A percentile compares a stretch with the other conserved stretches of the same genome.
phyloP scores from a whole-genome alignment of 2,797 vertebrate genomes.

The Cheirogaleus major region DNA sequence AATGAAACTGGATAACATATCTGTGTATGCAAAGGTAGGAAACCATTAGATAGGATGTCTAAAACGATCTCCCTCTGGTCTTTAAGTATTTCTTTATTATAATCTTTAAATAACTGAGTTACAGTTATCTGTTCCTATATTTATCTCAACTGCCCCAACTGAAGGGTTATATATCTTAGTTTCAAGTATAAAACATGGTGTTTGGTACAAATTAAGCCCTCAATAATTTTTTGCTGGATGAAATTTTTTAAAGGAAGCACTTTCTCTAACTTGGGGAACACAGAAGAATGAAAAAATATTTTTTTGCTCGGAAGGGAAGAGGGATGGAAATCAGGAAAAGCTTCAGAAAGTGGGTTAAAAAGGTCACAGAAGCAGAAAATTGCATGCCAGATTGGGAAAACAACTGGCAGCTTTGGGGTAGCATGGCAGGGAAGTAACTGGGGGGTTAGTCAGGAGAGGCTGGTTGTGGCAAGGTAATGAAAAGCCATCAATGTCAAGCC shows the following conservation, averaged over 20 bases:
- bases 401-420: neutral
- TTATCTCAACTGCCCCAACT: neutral
- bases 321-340: neutral
- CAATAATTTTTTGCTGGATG: slow-evolving; percentile 33
- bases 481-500: neutral
- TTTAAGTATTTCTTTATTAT: slow-evolving; percentile 1
- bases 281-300: neutral
- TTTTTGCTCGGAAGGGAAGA: neutral
- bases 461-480: neutral
- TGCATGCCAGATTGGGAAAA: neutral
- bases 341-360: neutral
- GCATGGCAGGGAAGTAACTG: neutral
- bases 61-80: neutral
- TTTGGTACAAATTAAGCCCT: neutral
- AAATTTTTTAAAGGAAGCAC: neutral
- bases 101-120: neutral
- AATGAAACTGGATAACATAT: neutral
- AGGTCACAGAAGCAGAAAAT: neutral
- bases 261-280: neutral
- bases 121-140: neutral
- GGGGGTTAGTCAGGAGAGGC: neutral
- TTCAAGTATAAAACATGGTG: slow-evolving; percentile 9
- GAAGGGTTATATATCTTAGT: neutral
- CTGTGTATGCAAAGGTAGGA: neutral
- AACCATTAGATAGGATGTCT: neutral